Conservation (phyloP, 1,140 invertebrate species). For the Wasmannia auropunctata region DNA sequence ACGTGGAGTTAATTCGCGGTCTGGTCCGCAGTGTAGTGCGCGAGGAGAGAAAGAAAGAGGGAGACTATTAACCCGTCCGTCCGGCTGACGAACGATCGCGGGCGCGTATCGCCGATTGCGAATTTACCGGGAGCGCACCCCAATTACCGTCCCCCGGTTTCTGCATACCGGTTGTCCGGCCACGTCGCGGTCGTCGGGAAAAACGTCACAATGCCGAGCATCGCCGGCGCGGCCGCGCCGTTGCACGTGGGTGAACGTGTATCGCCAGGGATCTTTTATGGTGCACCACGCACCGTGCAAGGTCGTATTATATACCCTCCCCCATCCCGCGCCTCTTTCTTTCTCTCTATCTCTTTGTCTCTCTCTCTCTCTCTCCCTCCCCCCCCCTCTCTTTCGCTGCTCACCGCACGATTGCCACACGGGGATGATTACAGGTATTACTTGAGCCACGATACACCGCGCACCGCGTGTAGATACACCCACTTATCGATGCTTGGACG, state of each 20-base stretch:
- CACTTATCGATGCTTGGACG: conserved; percentile 42
- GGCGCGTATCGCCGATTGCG: conserved; percentile 53
- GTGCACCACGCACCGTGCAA: conserved; percentile 57
- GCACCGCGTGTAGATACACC: neutral
- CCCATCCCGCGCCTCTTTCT: neutral
- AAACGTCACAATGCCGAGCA: conserved; percentile 45
- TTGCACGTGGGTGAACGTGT: conserved; percentile 54
- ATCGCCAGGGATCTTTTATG: conserved; percentile 51
- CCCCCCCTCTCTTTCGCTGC: neutral
- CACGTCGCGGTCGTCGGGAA: conserved; percentile 38
- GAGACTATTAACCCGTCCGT: conserved; percentile 45
- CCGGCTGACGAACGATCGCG: conserved; percentile 51
- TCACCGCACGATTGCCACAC: conserved; percentile 24
- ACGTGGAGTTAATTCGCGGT: conserved; percentile 52
- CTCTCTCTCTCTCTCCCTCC: neutral
- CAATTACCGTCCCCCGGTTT: conserved; percentile 46
- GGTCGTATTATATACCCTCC: conserved; percentile 34
- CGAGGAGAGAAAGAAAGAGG: conserved; percentile 12
- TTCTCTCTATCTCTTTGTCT: neutral
- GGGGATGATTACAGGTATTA: conserved; percentile 60
- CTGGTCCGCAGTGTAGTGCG: neutral
- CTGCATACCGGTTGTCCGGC: conserved; percentile 46
- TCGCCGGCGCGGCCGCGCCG: conserved; percentile 18
- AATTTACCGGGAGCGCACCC: conserved; percentile 42
- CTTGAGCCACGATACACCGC: conserved; percentile 34